These are phyloP conservation scores for Parapsyche elsis DNA, from an alignment of 1,140 invertebrate species.

Conservation along the genomic window DNA sequence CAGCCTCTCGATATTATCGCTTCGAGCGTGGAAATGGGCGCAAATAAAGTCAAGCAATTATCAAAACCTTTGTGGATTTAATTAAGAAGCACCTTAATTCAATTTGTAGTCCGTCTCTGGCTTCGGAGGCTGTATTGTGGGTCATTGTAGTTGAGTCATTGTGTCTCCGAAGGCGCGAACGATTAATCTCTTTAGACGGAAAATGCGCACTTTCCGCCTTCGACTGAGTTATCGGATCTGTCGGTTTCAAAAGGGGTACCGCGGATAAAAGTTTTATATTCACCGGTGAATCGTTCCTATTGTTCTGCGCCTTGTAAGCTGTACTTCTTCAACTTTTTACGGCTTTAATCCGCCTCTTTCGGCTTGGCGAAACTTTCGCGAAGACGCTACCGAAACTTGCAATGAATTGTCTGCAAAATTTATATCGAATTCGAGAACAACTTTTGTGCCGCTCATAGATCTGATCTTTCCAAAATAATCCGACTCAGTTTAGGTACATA, in stretches of 20 bases:
- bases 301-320: background rate
- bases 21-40: background rate
- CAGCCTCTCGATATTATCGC: background rate
- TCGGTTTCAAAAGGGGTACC: background rate
- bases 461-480: too few relatives aligned
- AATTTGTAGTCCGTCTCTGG: constrained; percentile 26
- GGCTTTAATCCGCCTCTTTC: background rate
- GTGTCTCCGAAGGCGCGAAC: constrained; percentile 14
- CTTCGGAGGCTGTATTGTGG: background rate
- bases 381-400: constrained; percentile 5
- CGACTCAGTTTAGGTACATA: too few relatives aligned
- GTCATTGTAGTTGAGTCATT: constrained; percentile 9
- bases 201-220: constrained; percentile 14
- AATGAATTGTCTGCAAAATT: constrained; percentile 28
- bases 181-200: constrained; percentile 36
- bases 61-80: constrained; percentile 46
- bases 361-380: constrained; percentile 4
- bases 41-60: constrained; percentile 43
- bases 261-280: background rate
- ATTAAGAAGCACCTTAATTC: constrained; percentile 42
- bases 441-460: background rate
- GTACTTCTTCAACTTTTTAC: background rate
- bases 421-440: constrained; percentile 21
- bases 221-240: background rate
- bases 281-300: background rate